Percentiles rank a stretch among this genome's conserved stretches.
These are phyloP conservation scores for Chelidonichthys spinosus DNA, from an alignment of 2,797 vertebrate species.

Conservation along the genomic window DNA sequence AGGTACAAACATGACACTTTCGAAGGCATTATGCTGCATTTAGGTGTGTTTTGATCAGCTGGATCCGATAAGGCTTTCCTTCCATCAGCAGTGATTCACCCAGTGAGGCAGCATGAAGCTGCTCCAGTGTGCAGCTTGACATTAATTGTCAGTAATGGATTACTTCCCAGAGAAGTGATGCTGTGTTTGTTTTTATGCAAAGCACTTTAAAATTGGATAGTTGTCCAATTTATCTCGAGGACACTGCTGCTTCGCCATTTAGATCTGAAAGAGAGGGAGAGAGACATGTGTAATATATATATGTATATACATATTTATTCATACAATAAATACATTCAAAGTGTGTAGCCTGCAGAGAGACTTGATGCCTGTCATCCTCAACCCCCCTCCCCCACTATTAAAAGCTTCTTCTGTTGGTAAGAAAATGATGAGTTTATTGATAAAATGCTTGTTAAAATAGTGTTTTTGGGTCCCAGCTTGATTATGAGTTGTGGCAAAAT, in stretches of 20 bases:
- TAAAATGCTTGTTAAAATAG: not conserved
- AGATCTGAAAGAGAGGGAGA: slow-evolving; percentile 81
- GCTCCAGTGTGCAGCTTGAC: slow-evolving; percentile 80
- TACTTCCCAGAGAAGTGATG: slow-evolving; percentile 74
- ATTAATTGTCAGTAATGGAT: slow-evolving; percentile 81
- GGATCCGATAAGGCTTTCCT: slow-evolving; percentile 81
- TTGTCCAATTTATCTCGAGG: slow-evolving; percentile 60
- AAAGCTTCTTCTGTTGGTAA: not conserved
- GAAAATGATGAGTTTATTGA: not conserved
- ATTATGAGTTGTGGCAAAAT: not conserved
- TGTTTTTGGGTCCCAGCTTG: not conserved
- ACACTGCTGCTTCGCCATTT: slow-evolving; percentile 72
- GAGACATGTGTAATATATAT: slow-evolving; percentile 8
- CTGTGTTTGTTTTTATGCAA: slow-evolving; percentile 64
- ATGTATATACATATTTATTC: slow-evolving; percentile 2
- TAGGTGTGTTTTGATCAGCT: slow-evolving; percentile 81
- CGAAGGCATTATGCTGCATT: slow-evolving; percentile 94
- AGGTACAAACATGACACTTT: slow-evolving; percentile 97
- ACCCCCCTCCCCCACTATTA: not conserved
- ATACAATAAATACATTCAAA: slow-evolving; percentile 13
- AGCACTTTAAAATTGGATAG: slow-evolving; percentile 53
- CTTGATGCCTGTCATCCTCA: too few species aligned
- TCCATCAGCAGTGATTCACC: slow-evolving; percentile 79
- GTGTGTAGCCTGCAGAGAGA: too few species aligned
- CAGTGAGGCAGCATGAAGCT: slow-evolving; percentile 87